These are phyloP conservation scores for Cetonia aurata DNA, from an alignment of 2,888 invertebrate genomes.

Conservation along the genomic window DNA sequence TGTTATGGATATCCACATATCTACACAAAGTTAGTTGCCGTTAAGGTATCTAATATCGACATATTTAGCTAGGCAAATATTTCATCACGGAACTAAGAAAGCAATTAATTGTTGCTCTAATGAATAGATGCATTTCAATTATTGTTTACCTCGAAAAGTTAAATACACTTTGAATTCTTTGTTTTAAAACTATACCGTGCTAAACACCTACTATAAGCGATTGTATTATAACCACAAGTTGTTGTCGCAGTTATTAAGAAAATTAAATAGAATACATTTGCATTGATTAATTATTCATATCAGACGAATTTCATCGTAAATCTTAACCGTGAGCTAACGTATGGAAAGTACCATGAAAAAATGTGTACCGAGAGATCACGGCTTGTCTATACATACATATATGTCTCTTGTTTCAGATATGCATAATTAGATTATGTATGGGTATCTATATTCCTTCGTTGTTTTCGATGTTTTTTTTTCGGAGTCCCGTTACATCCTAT, in stretches of 20 bases:
- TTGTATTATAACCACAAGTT: constrained; percentile 10
- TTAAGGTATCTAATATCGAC: no score
- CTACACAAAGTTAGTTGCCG: no score
- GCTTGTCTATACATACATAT: not conserved
- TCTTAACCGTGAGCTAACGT: constrained; percentile 17
- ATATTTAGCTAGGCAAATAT: no score
- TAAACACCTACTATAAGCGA: not conserved
- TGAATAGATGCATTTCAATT: no score
- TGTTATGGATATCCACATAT: no score
- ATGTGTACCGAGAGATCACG: not conserved
- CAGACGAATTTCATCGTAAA: constrained; percentile 17
- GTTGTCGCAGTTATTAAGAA: constrained; percentile 23
- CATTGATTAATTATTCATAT: constrained; percentile 28
- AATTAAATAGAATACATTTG: constrained; percentile 30
- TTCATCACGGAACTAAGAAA: no score
- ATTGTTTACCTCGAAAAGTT: no score
- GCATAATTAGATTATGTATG: not conserved
- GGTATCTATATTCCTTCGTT: not conserved
- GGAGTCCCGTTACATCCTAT: constrained; percentile 15
- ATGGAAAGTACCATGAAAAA: constrained; percentile 14
- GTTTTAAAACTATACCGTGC: no score
- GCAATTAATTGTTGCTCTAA: no score
- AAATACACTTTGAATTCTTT: no score
- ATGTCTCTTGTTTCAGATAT: not conserved
- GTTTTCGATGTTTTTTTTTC: not conserved